A percentile compares a stretch with the other conserved stretches of the same genome.
Conservation (phyloP, 2,797 vertebrate species). For the Lithobates sylvaticus region DNA sequence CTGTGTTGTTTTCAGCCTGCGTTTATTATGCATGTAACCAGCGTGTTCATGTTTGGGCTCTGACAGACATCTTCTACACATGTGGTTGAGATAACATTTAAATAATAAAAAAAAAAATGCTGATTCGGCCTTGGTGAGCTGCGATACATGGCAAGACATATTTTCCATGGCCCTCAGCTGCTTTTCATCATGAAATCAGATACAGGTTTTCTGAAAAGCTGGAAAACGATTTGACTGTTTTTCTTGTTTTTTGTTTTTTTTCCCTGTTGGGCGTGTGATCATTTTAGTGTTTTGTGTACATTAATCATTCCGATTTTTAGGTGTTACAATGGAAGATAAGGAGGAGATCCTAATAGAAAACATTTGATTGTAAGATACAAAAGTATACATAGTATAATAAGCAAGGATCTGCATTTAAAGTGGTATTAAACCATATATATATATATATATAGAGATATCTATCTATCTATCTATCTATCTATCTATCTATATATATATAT, state of each 20-base stretch:
- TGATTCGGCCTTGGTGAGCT: constrained; percentile 25
- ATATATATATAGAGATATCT: too few species aligned
- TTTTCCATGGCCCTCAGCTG: constrained; percentile 42
- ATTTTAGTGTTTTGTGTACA: not conserved
- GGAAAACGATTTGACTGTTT: constrained; percentile 15
- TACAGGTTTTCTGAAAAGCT: constrained; percentile 20
- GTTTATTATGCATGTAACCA: not conserved
- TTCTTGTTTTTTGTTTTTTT: too few species aligned
- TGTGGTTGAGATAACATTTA: constrained; percentile 33
- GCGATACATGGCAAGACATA: constrained; percentile 1
- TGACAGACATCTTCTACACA: constrained; percentile 6
- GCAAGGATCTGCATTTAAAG: too few species aligned
- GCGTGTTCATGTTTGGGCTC: constrained; percentile 2
- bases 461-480: too few species aligned
- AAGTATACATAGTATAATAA: too few species aligned
- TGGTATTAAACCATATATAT: too few species aligned
- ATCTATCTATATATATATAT: too few species aligned
- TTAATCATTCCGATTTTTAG: constrained; percentile 11
- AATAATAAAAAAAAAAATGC: constrained; percentile 29
- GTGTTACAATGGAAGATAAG: not conserved
- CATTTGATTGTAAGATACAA: too few species aligned
- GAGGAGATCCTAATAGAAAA: too few species aligned
- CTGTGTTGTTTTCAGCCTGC: not conserved
- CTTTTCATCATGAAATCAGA: constrained; percentile 32
- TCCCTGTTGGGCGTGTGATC: not conserved